phyloP scores from a whole-genome alignment of 2,113 vertebrate genomes.

The Anhinga rufa region DNA sequence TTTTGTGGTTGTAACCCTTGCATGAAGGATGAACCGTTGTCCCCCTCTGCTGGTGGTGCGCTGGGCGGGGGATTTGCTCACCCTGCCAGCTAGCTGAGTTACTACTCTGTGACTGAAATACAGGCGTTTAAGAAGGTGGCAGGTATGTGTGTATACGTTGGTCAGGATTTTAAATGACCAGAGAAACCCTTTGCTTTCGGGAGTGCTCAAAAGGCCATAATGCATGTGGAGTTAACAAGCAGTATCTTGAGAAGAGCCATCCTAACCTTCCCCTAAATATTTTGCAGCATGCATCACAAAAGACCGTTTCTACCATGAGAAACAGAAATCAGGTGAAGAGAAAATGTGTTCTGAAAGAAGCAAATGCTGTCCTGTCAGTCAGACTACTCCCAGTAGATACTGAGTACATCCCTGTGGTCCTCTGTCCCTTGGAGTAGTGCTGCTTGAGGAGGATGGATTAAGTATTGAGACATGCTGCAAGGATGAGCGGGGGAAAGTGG shows the following conservation, averaged over 20 bases:
- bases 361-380: too few species aligned
- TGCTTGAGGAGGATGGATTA: neutral
- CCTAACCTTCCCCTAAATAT: neutral
- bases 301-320: neutral
- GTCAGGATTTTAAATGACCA: neutral
- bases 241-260: neutral
- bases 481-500: neutral
- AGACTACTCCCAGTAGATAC: neutral
- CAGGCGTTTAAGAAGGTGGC: neutral
- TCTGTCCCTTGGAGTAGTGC: neutral
- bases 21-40: neutral
- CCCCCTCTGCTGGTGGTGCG: neutral
- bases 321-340: neutral
- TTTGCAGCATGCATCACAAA: neutral
- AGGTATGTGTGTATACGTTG: neutral
- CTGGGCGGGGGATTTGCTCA: accelerated
- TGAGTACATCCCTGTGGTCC: neutral
- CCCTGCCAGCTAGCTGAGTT: neutral
- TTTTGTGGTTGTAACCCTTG: neutral
- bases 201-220: neutral
- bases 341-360: neutral
- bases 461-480: neutral
- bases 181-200: neutral
- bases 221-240: neutral
- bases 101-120: neutral